Evolutionary conservation across 2,113 vertebrate genomes (phyloP).

Genomic region (Hydrolagus affinis): DNA sequence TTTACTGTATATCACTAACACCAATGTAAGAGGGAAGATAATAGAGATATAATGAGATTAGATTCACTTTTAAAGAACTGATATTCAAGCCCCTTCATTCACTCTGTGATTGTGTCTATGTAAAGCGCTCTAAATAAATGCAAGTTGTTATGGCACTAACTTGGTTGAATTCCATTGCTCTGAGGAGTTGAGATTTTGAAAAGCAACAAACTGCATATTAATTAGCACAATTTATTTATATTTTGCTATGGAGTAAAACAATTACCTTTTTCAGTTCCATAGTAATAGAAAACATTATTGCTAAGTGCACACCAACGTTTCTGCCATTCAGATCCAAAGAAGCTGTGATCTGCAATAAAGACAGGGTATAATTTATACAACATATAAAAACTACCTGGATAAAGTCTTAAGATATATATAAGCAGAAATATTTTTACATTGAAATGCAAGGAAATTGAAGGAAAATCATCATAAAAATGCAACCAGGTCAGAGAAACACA

Average conservation of each 20-base stretch:
- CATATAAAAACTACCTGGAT: constrained; percentile 33
- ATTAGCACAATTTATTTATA: constrained; percentile 4
- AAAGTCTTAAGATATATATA: neutral
- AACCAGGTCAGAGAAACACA: too few species aligned
- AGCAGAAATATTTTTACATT: neutral
- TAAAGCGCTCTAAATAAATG: too few species aligned
- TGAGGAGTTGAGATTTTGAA: neutral
- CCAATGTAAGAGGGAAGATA: too few species aligned
- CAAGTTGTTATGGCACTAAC: too few species aligned
- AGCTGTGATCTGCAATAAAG: constrained; percentile 78
- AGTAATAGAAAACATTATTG: constrained; percentile 81
- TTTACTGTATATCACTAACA: too few species aligned
- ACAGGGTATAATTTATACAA: neutral
- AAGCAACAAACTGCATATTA: constrained; percentile 43
- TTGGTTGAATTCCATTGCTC: too few species aligned
- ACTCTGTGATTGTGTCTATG: too few species aligned
- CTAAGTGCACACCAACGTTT: constrained; percentile 91
- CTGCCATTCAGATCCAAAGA: constrained; percentile 94
- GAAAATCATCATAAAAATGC: too few species aligned
- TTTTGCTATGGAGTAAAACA: neutral
- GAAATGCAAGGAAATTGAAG: neutral
- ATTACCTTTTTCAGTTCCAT: constrained; percentile 90
- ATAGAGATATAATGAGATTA: too few species aligned
- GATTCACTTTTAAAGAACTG: too few species aligned
- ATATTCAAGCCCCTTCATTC: too few species aligned